phyloP scores from a whole-genome alignment of 1,140 invertebrate genomes.

The Pantala flavescens region DNA sequence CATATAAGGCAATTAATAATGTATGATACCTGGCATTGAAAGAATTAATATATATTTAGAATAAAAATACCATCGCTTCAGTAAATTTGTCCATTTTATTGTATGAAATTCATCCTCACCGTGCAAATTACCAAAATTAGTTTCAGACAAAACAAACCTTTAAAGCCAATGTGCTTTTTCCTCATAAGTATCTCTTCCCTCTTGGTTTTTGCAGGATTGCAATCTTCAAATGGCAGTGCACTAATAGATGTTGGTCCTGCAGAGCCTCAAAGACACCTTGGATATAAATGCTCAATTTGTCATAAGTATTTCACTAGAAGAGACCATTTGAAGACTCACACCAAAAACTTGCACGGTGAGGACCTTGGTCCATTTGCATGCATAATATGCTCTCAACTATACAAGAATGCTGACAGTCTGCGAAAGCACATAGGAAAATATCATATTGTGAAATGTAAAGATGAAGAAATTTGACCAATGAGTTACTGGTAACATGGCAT shows the following conservation, averaged over 20 bases:
- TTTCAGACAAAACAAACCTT: background rate
- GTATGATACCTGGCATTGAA: too few relatives aligned
- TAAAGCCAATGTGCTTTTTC: background rate
- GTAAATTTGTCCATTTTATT: too few relatives aligned
- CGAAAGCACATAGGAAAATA: slow-evolving; percentile 35
- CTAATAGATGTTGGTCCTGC: background rate
- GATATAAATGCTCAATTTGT: slow-evolving; percentile 32
- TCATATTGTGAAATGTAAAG: slow-evolving; percentile 23
- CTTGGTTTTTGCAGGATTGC: slow-evolving; percentile 1
- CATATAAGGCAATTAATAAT: too few relatives aligned
- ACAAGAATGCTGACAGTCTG: slow-evolving; percentile 35
- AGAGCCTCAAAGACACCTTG: slow-evolving; percentile 8
- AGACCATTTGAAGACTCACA: slow-evolving; percentile 34
- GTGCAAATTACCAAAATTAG: too few relatives aligned
- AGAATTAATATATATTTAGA: too few relatives aligned
- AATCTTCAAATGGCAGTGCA: background rate
- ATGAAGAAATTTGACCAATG: background rate
- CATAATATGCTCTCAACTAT: slow-evolving; percentile 31
- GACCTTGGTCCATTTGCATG: slow-evolving; percentile 34
- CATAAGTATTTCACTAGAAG: slow-evolving; percentile 32
- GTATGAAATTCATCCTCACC: too few relatives aligned
- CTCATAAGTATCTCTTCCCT: background rate
- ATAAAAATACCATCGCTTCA: too few relatives aligned
- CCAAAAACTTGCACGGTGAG: slow-evolving; percentile 36
- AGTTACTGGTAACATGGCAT: background rate